A percentile compares a stretch with the other conserved stretches of the same genome.
Evolutionary conservation across 1,140 invertebrate genomes (phyloP).

Genomic region (Vollenhovia emeryi): DNA sequence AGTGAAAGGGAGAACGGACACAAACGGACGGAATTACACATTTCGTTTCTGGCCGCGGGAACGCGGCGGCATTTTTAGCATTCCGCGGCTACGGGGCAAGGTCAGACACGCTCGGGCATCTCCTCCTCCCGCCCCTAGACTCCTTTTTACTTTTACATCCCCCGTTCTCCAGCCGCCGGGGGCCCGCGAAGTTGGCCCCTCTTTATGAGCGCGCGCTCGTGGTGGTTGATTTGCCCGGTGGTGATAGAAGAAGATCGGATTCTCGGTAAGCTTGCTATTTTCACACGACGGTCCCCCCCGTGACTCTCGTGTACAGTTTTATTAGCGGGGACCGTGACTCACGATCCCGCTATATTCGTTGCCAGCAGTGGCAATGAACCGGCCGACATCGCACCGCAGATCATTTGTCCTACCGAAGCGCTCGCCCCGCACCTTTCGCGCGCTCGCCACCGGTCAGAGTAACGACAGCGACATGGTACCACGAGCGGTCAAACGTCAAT

Average conservation of each 20-base stretch:
- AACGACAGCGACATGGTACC: neutral
- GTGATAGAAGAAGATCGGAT: slow-evolving; percentile 38
- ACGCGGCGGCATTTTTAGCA: slow-evolving; percentile 52
- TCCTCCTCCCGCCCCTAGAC: neutral
- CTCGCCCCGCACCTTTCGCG: slow-evolving; percentile 48
- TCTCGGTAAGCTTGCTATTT: slow-evolving; percentile 63
- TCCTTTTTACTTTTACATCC: slow-evolving; percentile 41
- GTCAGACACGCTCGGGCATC: slow-evolving; percentile 37
- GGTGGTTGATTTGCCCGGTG: slow-evolving; percentile 13
- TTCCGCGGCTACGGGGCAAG: slow-evolving; percentile 51
- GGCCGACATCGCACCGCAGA: slow-evolving; percentile 50
- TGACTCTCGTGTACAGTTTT: slow-evolving; percentile 65
- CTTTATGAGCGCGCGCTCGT: neutral
- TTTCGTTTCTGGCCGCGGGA: slow-evolving; percentile 25
- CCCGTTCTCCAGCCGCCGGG: neutral
- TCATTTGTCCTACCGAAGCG: slow-evolving; percentile 32
- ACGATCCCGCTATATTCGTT: slow-evolving; percentile 70
- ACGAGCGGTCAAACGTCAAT: neutral
- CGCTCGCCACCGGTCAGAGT: neutral
- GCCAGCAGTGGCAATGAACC: slow-evolving; percentile 70
- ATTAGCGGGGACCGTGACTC: slow-evolving; percentile 63
- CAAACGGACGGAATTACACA: slow-evolving; percentile 36
- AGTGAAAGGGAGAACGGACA: slow-evolving; percentile 44
- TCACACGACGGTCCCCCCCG: slow-evolving; percentile 40
- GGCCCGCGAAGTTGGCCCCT: neutral